These are phyloP conservation scores for Drosophila micromelanica DNA, from an alignment of 1,140 invertebrate genomes.

Conservation along the genomic window DNA sequence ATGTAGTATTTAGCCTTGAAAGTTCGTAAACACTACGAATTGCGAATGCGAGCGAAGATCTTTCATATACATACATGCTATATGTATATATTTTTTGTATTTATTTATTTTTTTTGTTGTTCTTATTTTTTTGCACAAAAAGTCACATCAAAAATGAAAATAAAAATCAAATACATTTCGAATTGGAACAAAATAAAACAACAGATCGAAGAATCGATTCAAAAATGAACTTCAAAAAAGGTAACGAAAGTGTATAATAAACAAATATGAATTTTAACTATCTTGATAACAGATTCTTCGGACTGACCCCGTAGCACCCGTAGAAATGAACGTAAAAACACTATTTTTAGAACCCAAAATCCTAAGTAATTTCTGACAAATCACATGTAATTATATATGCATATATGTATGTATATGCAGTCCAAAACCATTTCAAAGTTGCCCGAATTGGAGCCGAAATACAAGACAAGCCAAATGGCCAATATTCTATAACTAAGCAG, in stretches of 20 bases:
- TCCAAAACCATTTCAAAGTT: no score
- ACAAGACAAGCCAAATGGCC: slow-evolving; percentile 1
- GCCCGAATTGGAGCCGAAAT: slow-evolving; percentile 1
- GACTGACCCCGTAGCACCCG: neutral
- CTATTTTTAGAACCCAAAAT: neutral
- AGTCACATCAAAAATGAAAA: slow-evolving; percentile 30
- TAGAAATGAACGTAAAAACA: neutral
- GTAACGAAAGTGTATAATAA: neutral
- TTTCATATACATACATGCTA: no score
- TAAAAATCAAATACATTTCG: slow-evolving; percentile 39
- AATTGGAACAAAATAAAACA: slow-evolving; percentile 30
- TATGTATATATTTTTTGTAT: slow-evolving; percentile 8
- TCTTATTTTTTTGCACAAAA: slow-evolving; percentile 38
- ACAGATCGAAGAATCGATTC: slow-evolving; percentile 20
- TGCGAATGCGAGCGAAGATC: slow-evolving; percentile 55
- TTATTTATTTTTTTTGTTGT: neutral
- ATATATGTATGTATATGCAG: no score
- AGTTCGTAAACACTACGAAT: slow-evolving; percentile 77
- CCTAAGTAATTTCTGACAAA: no score
- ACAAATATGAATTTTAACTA: neutral
- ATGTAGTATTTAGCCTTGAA: slow-evolving; percentile 81
- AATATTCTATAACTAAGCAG: slow-evolving; percentile 27
- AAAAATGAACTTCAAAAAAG: neutral
- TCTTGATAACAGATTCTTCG: neutral
- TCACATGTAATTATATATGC: no score